Evolutionary conservation across 2,888 invertebrate genomes (phyloP).

Genomic region (Tenthredo mesomela): DNA sequence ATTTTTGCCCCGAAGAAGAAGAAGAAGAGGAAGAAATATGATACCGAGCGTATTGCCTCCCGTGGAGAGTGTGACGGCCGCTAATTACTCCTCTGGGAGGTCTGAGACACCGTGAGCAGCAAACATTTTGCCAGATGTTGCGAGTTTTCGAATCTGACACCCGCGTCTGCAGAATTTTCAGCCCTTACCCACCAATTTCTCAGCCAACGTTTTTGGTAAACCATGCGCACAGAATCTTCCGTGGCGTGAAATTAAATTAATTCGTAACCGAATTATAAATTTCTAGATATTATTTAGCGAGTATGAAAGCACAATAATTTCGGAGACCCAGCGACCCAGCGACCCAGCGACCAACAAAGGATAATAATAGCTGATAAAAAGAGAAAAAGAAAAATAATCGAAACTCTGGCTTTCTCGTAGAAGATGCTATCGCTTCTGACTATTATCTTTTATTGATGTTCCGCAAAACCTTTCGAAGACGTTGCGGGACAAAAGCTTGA

Average conservation of each 20-base stretch:
- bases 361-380: background rate
- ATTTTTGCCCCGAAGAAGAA: background rate
- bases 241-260: conserved; percentile 44
- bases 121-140: conserved; percentile 51
- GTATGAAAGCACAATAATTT: conserved; percentile 5
- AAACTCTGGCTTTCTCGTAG: background rate
- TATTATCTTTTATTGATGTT: conserved; percentile 41
- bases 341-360: background rate
- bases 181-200: conserved; percentile 5
- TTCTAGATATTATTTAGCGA: conserved; percentile 19
- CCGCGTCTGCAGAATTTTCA: conserved; percentile 25
- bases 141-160: conserved; percentile 42
- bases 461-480: conserved; percentile 26
- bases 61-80: conserved; percentile 44
- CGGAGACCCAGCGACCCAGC: background rate
- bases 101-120: conserved; percentile 6
- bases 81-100: conserved; percentile 50
- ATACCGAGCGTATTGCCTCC: conserved; percentile 35
- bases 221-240: conserved; percentile 39
- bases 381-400: background rate
- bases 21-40: conserved; percentile 28
- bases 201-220: conserved; percentile 12
- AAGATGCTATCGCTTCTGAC: background rate
- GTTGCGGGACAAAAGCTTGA: conserved; percentile 29
- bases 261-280: conserved; percentile 30